Evolutionary conservation across 2,797 vertebrate species (phyloP).

Genomic region (Macropodus opercularis): DNA sequence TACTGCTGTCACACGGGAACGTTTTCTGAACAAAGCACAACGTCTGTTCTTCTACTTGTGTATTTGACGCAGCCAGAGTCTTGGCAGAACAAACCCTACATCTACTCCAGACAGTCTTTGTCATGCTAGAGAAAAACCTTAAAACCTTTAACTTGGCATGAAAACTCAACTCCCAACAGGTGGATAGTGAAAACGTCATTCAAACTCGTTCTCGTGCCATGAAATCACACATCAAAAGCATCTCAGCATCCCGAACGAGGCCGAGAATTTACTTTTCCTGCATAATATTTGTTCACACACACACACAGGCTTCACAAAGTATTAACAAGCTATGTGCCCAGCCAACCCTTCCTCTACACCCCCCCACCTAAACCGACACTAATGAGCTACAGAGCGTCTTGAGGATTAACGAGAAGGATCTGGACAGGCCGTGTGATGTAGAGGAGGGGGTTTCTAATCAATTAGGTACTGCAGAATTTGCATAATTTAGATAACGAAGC

Average conservation of each 20-base stretch:
- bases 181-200: constrained; percentile 65
- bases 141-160: constrained; percentile 67
- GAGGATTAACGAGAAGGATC: constrained; percentile 79
- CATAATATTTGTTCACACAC: constrained; percentile 34
- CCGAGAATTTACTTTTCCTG: constrained; percentile 46
- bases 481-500: constrained; percentile 84
- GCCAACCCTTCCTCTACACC: constrained; percentile 51
- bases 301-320: constrained; percentile 68
- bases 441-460: constrained; percentile 75
- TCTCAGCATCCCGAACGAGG: constrained; percentile 78
- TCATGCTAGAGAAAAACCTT: no score
- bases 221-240: constrained; percentile 82
- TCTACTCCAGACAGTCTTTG: no score
- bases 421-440: constrained; percentile 68
- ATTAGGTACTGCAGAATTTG: constrained; percentile 79
- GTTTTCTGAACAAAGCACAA: no score
- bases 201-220: constrained; percentile 79
- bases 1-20: no score
- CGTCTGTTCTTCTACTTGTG: constrained; percentile 8
- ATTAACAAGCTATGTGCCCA: constrained; percentile 77
- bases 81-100: constrained; percentile 38
- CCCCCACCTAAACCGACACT: constrained; percentile 58
- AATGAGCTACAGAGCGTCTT: constrained; percentile 80
- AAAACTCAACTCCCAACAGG: constrained; percentile 65
- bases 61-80: constrained; percentile 25